A percentile compares a stretch with the other conserved stretches of the same genome.
These are phyloP conservation scores for Synanthedon myopaeformis DNA, from an alignment of 2,888 invertebrate genomes.

Conservation along the genomic window DNA sequence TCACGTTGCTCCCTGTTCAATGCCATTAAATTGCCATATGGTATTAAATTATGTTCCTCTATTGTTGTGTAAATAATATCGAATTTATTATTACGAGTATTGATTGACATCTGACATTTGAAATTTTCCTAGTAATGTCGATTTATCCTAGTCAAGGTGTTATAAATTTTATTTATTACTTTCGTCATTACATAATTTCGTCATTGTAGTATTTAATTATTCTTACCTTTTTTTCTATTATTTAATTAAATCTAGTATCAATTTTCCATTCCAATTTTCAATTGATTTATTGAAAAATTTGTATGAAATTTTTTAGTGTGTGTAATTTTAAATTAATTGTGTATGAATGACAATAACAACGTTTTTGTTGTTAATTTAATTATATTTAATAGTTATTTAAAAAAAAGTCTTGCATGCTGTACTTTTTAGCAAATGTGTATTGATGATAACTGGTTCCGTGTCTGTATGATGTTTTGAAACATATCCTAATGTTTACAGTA, in stretches of 20 bases:
- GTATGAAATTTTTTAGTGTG: constrained; percentile 18
- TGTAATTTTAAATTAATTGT: not conserved
- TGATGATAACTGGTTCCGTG: no score
- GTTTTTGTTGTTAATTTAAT: not conserved
- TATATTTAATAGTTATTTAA: no score
- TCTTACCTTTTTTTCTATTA: constrained; percentile 28
- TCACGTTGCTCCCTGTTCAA: no score
- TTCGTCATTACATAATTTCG: constrained; percentile 16
- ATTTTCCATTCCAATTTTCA: constrained; percentile 47
- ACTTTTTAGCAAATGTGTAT: no score
- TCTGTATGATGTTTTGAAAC: no score
- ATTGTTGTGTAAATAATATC: constrained; percentile 59
- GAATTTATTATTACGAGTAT: constrained; percentile 51
- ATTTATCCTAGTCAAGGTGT: constrained; percentile 61
- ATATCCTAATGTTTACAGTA: no score
- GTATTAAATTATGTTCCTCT: constrained; percentile 65
- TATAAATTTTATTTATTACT: constrained; percentile 52
- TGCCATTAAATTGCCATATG: constrained; percentile 69
- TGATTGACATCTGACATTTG: constrained; percentile 41
- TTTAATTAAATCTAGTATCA: constrained; percentile 40
- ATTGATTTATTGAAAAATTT: constrained; percentile 45
- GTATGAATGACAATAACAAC: not conserved
- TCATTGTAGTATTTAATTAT: constrained; percentile 8
- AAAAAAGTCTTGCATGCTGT: no score
- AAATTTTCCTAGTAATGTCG: constrained; percentile 47